phyloP scores from a whole-genome alignment of 2,797 vertebrate genomes.

The Silurus lanzhouensis region DNA sequence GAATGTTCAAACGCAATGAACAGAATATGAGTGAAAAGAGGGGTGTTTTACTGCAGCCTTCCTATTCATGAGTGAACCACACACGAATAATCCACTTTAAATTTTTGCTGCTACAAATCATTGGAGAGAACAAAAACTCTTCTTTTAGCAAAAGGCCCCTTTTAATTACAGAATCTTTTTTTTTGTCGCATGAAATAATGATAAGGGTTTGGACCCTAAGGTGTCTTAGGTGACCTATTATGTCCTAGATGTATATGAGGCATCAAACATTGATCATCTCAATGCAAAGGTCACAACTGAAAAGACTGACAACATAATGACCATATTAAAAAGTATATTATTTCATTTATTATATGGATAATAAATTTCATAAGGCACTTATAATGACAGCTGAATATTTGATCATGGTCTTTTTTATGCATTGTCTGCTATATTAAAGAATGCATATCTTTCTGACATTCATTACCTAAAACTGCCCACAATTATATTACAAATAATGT shows the following conservation, averaged over 20 bases:
- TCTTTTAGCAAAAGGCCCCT: conserved; percentile 40
- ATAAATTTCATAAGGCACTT: background rate
- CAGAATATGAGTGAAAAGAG: conserved; percentile 22
- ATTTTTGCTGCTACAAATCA: conserved; percentile 30
- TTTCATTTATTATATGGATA: background rate
- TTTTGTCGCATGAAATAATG: conserved; percentile 45
- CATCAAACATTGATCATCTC: conserved; percentile 43
- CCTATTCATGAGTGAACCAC: background rate
- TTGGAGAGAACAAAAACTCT: conserved; percentile 1
- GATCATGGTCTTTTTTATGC: background rate
- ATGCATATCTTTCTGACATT: conserved; percentile 15
- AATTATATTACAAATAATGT: conserved; percentile 13
- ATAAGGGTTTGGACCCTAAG: conserved; percentile 38
- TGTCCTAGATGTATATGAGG: conserved; percentile 14
- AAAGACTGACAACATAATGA: conserved; percentile 35
- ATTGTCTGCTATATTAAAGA: conserved; percentile 3
- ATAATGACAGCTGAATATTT: background rate
- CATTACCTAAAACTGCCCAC: conserved; percentile 6
- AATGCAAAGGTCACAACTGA: conserved; percentile 26
- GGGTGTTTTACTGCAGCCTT: background rate
- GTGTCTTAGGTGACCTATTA: conserved; percentile 28
- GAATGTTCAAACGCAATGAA: conserved; percentile 34
- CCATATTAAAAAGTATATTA: conserved; percentile 25
- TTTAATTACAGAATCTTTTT: conserved; percentile 46
- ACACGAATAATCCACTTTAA: conserved; percentile 15